These are phyloP conservation scores for Danaus chrysippus DNA, from an alignment of 2,888 invertebrate genomes.

Conservation along the genomic window DNA sequence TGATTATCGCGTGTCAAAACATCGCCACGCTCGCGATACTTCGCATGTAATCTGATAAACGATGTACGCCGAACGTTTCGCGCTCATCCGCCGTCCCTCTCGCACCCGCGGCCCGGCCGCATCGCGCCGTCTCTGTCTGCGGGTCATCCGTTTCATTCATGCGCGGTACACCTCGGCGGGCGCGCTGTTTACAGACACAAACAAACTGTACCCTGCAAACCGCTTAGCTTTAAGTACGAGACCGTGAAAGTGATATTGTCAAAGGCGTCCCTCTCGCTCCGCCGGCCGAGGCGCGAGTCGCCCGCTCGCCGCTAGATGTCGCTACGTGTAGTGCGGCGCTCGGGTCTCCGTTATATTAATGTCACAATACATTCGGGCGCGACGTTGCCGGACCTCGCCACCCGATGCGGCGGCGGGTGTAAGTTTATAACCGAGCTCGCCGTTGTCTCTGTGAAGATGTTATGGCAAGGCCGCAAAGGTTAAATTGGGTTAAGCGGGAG, in stretches of 20 bases:
- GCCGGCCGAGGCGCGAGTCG: constrained; percentile 59
- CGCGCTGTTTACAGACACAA: constrained; percentile 79
- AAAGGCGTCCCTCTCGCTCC: constrained; percentile 70
- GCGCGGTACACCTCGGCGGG: constrained; percentile 74
- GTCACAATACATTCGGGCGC: constrained; percentile 74
- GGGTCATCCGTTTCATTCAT: constrained; percentile 79
- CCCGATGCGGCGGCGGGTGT: constrained; percentile 69
- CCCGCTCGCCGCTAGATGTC: constrained; percentile 62
- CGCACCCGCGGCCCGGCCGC: constrained; percentile 35
- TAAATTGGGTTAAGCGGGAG: constrained; percentile 45
- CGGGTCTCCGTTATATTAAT: constrained; percentile 58
- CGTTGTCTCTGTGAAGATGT: constrained; percentile 40
- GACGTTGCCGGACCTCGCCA: constrained; percentile 78
- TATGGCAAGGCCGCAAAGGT: constrained; percentile 45
- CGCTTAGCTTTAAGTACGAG: constrained; percentile 78
- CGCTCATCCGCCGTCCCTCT: constrained; percentile 55
- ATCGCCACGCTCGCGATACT: constrained; percentile 80
- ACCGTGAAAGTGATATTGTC: constrained; percentile 79
- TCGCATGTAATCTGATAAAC: constrained; percentile 80
- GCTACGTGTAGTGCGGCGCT: constrained; percentile 55
- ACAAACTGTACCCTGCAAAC: constrained; percentile 78
- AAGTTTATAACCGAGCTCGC: constrained; percentile 58
- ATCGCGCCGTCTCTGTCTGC: constrained; percentile 50
- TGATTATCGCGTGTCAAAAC: constrained; percentile 81
- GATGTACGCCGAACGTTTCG: constrained; percentile 78